phyloP scores from a whole-genome alignment of 2,113 vertebrate species.

The Indicator maculatus region DNA sequence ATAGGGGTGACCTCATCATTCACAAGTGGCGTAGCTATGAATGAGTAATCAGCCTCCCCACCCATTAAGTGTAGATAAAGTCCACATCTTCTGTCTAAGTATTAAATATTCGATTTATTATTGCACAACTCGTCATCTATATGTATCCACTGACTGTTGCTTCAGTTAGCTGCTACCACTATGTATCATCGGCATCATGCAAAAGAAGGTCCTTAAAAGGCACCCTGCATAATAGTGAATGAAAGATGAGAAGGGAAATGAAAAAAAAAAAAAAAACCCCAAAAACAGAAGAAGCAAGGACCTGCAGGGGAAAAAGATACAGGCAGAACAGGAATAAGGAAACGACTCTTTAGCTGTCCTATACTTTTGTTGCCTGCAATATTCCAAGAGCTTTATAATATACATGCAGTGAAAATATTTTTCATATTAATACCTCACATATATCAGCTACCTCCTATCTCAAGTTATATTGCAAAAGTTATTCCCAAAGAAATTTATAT shows the following conservation, averaged over 20 bases:
- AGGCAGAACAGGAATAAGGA: background rate
- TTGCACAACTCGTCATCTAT: slow-evolving; percentile 56
- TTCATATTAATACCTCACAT: slow-evolving; percentile 60
- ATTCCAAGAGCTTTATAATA: slow-evolving; percentile 41
- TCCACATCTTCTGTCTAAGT: slow-evolving; percentile 56
- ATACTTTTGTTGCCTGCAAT: background rate
- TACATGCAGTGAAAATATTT: slow-evolving; percentile 38
- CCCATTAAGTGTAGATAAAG: slow-evolving; percentile 59
- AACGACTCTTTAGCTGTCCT: background rate
- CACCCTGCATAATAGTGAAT: background rate
- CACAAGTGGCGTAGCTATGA: slow-evolving; percentile 66
- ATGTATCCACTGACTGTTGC: slow-evolving; percentile 57
- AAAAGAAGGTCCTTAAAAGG: slow-evolving; percentile 41
- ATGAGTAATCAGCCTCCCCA: slow-evolving; percentile 63
- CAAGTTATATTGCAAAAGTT: slow-evolving; percentile 59
- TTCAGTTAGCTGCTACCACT: slow-evolving; percentile 16
- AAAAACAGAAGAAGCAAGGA: slow-evolving; percentile 39
- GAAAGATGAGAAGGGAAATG: slow-evolving; percentile 24
- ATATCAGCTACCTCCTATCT: slow-evolving; percentile 53
- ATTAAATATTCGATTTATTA: slow-evolving; percentile 74
- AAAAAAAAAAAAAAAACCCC: background rate
- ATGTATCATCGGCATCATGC: slow-evolving; percentile 5
- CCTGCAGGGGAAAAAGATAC: background rate
- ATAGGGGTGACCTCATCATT: slow-evolving; percentile 64
- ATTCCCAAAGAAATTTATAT: slow-evolving; percentile 58